These are phyloP conservation scores for Periparus ater DNA, from an alignment of 2,797 vertebrate species.

Conservation along the genomic window DNA sequence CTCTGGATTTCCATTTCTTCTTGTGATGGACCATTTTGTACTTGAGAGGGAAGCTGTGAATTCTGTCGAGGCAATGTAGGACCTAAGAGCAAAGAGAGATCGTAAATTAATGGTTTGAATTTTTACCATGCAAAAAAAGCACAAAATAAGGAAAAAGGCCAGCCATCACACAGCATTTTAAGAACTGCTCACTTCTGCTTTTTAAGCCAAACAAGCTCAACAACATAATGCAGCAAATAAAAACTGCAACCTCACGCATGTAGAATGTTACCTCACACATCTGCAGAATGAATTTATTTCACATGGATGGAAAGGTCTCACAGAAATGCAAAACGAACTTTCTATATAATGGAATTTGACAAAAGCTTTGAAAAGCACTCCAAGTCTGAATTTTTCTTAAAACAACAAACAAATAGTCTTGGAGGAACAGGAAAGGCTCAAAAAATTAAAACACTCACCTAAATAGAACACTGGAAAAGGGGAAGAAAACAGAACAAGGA, in stretches of 20 bases:
- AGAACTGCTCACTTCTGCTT: constrained; percentile 55
- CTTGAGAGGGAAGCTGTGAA: constrained; percentile 84
- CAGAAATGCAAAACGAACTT: constrained; percentile 67
- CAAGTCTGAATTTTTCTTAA: constrained; percentile 51
- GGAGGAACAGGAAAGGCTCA: constrained; percentile 47
- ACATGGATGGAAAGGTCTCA: constrained; percentile 67
- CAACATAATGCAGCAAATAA: constrained; percentile 70
- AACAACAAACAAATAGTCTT: constrained; percentile 60
- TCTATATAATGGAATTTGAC: constrained; percentile 46
- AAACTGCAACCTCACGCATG: constrained; percentile 43
- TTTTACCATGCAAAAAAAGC: not conserved
- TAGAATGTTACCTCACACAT: constrained; percentile 20
- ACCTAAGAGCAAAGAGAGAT: constrained; percentile 77
- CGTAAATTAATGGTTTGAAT: constrained; percentile 9
- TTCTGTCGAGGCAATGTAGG: constrained; percentile 91
- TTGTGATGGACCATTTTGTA: constrained; percentile 93
- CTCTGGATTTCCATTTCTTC: constrained; percentile 95
- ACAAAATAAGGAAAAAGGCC: constrained; percentile 40
- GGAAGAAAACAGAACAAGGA: not conserved
- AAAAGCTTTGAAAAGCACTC: constrained; percentile 66
- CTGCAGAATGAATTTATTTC: constrained; percentile 67
- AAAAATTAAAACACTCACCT: constrained; percentile 76
- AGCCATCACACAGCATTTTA: constrained; percentile 31
- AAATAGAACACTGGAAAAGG: constrained; percentile 78
- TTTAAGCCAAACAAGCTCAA: constrained; percentile 73